phyloP scores from a whole-genome alignment of 2,797 vertebrate species.

The Acanthurus lineatus region DNA sequence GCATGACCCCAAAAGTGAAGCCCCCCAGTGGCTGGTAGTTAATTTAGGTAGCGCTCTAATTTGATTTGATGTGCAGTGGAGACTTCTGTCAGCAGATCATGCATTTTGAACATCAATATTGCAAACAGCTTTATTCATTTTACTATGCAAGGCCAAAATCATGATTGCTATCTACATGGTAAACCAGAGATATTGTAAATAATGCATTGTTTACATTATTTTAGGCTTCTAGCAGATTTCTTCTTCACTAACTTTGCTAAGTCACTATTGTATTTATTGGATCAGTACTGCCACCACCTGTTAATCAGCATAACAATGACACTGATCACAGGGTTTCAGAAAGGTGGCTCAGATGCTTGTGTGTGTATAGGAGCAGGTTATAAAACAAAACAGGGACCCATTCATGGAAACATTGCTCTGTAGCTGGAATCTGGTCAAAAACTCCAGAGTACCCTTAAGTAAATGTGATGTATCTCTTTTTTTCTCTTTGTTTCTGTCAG shows the following conservation, averaged over 20 bases:
- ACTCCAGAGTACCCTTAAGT: neutral
- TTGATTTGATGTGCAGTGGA: too few species aligned
- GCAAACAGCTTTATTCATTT: too few species aligned
- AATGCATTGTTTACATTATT: neutral
- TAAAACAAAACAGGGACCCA: neutral
- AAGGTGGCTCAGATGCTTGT: neutral
- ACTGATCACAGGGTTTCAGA: neutral
- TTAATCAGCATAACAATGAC: neutral
- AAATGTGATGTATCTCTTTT: slow-evolving; percentile 14
- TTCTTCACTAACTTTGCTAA: neutral
- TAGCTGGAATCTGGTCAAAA: neutral
- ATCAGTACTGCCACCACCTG: neutral
- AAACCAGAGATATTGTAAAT: neutral
- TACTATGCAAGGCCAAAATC: too few species aligned
- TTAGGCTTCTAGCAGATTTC: neutral
- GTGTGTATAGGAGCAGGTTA: neutral
- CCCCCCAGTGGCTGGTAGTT: too few species aligned
- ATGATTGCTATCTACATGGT: neutral
- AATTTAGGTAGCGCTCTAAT: too few species aligned
- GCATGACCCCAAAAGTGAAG: too few species aligned
- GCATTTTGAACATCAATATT: too few species aligned
- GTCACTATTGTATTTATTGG: neutral
- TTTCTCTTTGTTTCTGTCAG: slow-evolving; percentile 56
- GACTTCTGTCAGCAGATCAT: too few species aligned
- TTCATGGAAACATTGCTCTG: neutral